phyloP scores from a whole-genome alignment of 1,140 invertebrate genomes.

The Brachionus plicatilis region DNA sequence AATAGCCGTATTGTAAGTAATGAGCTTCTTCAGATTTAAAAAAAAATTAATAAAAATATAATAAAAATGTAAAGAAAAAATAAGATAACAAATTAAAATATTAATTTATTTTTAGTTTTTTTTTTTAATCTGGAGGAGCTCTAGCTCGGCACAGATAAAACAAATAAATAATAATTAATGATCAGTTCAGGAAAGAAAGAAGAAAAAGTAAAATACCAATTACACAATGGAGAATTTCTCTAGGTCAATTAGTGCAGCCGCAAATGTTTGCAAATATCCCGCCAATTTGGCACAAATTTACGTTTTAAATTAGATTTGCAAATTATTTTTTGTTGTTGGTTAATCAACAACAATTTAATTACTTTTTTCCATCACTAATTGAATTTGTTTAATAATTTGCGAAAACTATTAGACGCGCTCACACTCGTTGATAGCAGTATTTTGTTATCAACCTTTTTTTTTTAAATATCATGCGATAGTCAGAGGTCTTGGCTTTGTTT shows the following conservation, averaged over 20 bases:
- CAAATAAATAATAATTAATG: no score
- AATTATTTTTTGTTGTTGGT: not conserved
- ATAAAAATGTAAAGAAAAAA: no score
- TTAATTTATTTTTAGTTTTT: no score
- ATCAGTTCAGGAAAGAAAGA: no score
- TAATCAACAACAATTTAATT: not conserved
- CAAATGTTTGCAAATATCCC: conserved; percentile 8
- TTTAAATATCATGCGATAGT: not conserved
- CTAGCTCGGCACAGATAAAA: no score
- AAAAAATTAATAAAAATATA: no score
- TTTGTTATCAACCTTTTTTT: not conserved
- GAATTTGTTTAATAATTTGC: not conserved
- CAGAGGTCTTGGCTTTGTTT: not conserved
- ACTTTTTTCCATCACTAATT: not conserved
- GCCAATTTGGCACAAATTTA: not conserved
- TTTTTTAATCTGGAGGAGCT: no score
- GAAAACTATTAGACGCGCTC: not conserved
- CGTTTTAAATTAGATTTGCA: not conserved
- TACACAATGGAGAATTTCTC: no score
- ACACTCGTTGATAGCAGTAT: not conserved
- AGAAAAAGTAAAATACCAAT: no score
- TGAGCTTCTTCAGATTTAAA: no score
- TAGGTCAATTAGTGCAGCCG: not conserved
- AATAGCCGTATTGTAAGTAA: no score
- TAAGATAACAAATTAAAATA: no score